These are phyloP conservation scores for Leptatherina wallacei DNA, from an alignment of 2,797 vertebrate species.

Conservation along the genomic window DNA sequence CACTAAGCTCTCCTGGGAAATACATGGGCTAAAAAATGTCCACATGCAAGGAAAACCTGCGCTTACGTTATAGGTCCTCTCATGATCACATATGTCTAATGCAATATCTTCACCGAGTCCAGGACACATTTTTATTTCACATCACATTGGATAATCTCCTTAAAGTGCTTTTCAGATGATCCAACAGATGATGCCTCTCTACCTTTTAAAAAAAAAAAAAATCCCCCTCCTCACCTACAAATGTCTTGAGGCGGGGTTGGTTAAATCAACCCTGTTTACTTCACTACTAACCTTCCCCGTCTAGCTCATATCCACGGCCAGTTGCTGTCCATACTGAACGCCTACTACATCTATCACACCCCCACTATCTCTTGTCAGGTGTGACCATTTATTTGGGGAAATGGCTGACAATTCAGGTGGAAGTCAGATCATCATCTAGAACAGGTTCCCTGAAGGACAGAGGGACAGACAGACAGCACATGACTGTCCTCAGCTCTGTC, in stretches of 20 bases:
- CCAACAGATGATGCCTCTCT: slow-evolving; percentile 25
- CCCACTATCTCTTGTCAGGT: slow-evolving; percentile 35
- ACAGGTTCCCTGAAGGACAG: slow-evolving; percentile 23
- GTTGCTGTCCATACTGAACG: slow-evolving; percentile 12
- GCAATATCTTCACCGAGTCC: slow-evolving; percentile 17
- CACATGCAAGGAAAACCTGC: slow-evolving; percentile 18
- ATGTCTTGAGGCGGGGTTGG: slow-evolving; percentile 15
- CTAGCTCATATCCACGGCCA: slow-evolving; percentile 18
- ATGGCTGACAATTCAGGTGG: slow-evolving; percentile 12
- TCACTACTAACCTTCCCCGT: neutral
- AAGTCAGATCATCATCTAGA: slow-evolving; percentile 32
- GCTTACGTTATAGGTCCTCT: neutral
- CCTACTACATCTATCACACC: slow-evolving; percentile 37
- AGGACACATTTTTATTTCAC: slow-evolving; percentile 31
- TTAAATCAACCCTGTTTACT: slow-evolving; percentile 32
- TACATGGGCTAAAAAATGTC: slow-evolving; percentile 33
- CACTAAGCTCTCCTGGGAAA: slow-evolving; percentile 65
- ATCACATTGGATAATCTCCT: slow-evolving; percentile 27
- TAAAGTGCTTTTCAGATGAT: slow-evolving; percentile 24
- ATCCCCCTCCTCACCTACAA: slow-evolving; percentile 1
- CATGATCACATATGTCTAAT: slow-evolving; percentile 28
- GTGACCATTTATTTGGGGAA: slow-evolving; percentile 37
- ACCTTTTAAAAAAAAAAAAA: neutral
- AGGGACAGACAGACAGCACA: slow-evolving; percentile 32
- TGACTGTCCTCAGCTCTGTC: slow-evolving; percentile 25